phyloP scores from a whole-genome alignment of 2,888 invertebrate genomes.

The Agonopterix arenella region DNA sequence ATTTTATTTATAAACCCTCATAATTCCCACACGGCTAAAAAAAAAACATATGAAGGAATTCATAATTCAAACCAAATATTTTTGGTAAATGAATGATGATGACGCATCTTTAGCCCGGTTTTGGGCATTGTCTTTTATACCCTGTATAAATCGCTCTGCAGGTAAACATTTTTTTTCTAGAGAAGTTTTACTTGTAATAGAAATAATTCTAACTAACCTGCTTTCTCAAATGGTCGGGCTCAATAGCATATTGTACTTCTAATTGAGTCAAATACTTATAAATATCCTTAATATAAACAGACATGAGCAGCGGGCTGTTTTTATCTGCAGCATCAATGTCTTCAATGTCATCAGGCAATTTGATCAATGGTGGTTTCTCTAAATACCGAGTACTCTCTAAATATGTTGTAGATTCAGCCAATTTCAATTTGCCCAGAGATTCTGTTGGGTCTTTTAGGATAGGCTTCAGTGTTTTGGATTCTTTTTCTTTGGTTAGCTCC shows the following conservation, averaged over 20 bases:
- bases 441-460: constrained; percentile 50
- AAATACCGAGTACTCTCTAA: background rate
- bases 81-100: too few species aligned
- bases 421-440: constrained; percentile 50
- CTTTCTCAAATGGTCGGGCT: constrained; percentile 79
- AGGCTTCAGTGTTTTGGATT: constrained; percentile 33
- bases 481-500: constrained; percentile 32
- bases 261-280: constrained; percentile 87
- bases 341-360: constrained; percentile 68
- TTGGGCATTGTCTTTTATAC: too few species aligned
- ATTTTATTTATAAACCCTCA: too few species aligned
- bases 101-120: too few species aligned
- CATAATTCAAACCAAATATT: too few species aligned
- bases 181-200: background rate
- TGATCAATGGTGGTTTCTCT: background rate
- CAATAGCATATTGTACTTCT: constrained; percentile 83
- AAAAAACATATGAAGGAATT: too few species aligned
- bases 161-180: background rate
- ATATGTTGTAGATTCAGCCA: constrained; percentile 24
- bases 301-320: constrained; percentile 86
- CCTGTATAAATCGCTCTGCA: too few species aligned
- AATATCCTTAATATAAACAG: constrained; percentile 93
- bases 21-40: too few species aligned
- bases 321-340: constrained; percentile 87
- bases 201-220: constrained; percentile 50